Evolutionary conservation across 2,797 vertebrate species (phyloP).

Genomic region (Acanthornis magna): DNA sequence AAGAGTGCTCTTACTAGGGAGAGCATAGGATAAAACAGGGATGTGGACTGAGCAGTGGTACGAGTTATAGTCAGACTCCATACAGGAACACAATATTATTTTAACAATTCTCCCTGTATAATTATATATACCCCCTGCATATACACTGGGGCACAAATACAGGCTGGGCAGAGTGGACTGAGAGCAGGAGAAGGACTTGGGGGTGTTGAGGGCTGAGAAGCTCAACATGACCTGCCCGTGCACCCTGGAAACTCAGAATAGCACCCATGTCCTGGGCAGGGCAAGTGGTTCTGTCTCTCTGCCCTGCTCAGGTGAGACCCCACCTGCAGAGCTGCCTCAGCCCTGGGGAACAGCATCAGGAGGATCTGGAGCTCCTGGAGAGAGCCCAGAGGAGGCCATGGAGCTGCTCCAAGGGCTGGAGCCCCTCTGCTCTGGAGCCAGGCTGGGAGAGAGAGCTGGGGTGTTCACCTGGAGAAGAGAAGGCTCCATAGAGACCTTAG

Average conservation of each 20-base stretch:
- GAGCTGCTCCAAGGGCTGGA: neutral
- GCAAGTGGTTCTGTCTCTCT: neutral
- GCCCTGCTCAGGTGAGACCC: neutral
- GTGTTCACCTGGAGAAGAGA: neutral
- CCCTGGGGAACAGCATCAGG: no score
- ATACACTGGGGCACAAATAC: neutral
- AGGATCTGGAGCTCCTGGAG: neutral
- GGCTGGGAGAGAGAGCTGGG: neutral
- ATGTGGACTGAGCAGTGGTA: neutral
- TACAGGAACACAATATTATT: neutral
- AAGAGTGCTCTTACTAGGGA: neutral
- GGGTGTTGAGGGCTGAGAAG: neutral
- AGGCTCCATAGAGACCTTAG: neutral
- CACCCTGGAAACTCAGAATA: neutral
- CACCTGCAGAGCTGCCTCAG: neutral
- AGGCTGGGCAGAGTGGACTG: neutral
- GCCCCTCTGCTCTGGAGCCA: neutral
- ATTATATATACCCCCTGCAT: neutral
- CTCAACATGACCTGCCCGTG: rapidly evolving
- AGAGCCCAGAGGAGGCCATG: rapidly evolving
- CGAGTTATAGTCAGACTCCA: rapidly evolving
- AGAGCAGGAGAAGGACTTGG: neutral
- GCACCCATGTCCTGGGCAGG: neutral
- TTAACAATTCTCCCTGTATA: neutral
- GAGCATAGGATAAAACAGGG: neutral